Percentiles rank a stretch among this genome's conserved stretches.
Conservation (phyloP, 2,888 invertebrate genomes). For the Phorcus lineatus region DNA sequence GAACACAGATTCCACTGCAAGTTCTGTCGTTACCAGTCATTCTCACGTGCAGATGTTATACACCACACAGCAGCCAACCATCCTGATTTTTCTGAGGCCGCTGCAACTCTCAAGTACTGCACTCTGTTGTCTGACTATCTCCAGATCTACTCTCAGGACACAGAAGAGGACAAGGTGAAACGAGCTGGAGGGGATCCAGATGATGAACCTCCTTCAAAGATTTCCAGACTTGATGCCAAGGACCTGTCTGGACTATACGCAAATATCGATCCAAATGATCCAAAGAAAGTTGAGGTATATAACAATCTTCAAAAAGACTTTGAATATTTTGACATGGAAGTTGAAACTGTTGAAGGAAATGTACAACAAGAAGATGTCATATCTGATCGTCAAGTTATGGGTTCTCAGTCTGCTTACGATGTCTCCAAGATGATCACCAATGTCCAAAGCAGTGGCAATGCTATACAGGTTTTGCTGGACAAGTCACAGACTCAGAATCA, state of each 20-base stretch:
- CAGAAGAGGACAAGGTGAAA: slow-evolving; percentile 29
- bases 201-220: slow-evolving; percentile 9
- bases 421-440: slow-evolving; percentile 7
- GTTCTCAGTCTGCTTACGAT: slow-evolving; percentile 1
- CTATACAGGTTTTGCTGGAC: slow-evolving; percentile 11
- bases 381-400: slow-evolving; percentile 29
- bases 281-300: background rate
- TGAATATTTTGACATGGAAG: slow-evolving; percentile 54
- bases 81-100: slow-evolving; percentile 50
- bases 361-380: slow-evolving; percentile 14
- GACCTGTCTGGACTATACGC: background rate
- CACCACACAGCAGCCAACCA: slow-evolving; percentile 59
- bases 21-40: slow-evolving; percentile 63
- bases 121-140: slow-evolving; percentile 58
- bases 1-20: slow-evolving; percentile 67
- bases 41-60: slow-evolving; percentile 62
- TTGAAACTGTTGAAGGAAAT: slow-evolving; percentile 43
- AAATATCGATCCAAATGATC: background rate
- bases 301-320: slow-evolving; percentile 35
- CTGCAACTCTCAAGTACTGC: slow-evolving; percentile 54
- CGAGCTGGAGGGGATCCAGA: slow-evolving; percentile 22
- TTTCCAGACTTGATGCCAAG: background rate
- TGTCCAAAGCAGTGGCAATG: slow-evolving; percentile 30
- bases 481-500: background rate
- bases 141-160: slow-evolving; percentile 34